phyloP scores from a whole-genome alignment of 2,888 invertebrate genomes.

The Brassicogethes aeneus region DNA sequence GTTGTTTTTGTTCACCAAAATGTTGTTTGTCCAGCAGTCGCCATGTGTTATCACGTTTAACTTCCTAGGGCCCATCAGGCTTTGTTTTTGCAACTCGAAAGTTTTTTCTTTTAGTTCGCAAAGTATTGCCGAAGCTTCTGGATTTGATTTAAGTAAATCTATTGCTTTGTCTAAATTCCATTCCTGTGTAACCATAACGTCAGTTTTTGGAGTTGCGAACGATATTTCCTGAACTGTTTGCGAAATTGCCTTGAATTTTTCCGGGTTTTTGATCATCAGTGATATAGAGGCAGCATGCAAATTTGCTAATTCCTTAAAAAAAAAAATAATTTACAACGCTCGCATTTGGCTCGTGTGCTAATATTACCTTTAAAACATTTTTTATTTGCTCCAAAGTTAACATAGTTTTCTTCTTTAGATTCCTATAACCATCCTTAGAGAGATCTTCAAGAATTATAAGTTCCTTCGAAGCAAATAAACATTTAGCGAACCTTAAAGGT shows the following conservation, averaged over 20 bases:
- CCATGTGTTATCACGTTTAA: background rate
- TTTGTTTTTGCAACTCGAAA: background rate
- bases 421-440: background rate
- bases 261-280: background rate
- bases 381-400: background rate
- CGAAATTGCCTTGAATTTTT: background rate
- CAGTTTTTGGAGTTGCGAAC: background rate
- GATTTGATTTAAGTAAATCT: background rate
- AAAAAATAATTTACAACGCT: background rate
- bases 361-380: background rate
- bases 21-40: background rate
- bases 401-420: background rate
- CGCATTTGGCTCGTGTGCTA: background rate
- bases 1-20: background rate
- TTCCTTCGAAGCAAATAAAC: background rate
- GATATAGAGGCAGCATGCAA: background rate
- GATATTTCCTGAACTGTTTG: background rate
- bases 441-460: background rate
- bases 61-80: background rate
- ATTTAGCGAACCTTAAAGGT: background rate
- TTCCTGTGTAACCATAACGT: background rate
- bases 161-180: background rate
- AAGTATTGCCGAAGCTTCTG: background rate
- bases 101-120: background rate
- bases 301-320: background rate